These are phyloP conservation scores for Parnassius mnemosyne DNA, from an alignment of 2,888 invertebrate species.

Conservation along the genomic window DNA sequence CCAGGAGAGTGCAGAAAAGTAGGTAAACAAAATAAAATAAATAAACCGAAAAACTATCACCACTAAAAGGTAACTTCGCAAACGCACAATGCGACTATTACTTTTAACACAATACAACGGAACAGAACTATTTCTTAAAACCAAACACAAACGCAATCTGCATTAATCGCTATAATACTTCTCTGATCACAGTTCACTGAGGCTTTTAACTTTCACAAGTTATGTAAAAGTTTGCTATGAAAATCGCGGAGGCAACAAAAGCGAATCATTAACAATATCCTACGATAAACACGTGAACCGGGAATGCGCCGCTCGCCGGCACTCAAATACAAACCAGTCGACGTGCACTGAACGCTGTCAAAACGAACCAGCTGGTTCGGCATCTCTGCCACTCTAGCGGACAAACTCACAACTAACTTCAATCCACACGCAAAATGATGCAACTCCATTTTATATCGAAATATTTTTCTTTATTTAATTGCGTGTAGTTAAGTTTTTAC, in stretches of 20 bases:
- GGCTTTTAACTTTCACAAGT: constrained; percentile 48
- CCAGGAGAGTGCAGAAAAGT: background rate
- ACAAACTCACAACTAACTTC: constrained; percentile 63
- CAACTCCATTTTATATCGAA: constrained; percentile 35
- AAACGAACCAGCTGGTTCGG: constrained; percentile 65
- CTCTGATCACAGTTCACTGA: constrained; percentile 29
- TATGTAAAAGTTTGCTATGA: constrained; percentile 52
- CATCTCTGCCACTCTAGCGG: constrained; percentile 69
- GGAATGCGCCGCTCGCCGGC: constrained; percentile 51
- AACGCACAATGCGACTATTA: constrained; percentile 59
- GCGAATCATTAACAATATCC: constrained; percentile 44
- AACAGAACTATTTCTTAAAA: constrained; percentile 47
- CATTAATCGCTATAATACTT: constrained; percentile 32
- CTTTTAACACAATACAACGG: constrained; percentile 63
- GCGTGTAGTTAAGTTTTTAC: too few relatives aligned
- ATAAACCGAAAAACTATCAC: constrained; percentile 65
- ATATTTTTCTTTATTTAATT: too few relatives aligned
- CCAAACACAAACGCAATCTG: constrained; percentile 44
- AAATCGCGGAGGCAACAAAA: constrained; percentile 56
- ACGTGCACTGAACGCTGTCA: constrained; percentile 68
- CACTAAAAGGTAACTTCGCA: constrained; percentile 55
- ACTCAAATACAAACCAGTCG: constrained; percentile 43
- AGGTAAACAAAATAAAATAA: constrained; percentile 37
- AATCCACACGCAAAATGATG: constrained; percentile 40
- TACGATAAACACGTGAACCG: constrained; percentile 56